Percentiles rank a stretch among this genome's conserved stretches.
phyloP scores from a whole-genome alignment of 2,113 vertebrate species.

The Lycocorax pyrrhopterus region DNA sequence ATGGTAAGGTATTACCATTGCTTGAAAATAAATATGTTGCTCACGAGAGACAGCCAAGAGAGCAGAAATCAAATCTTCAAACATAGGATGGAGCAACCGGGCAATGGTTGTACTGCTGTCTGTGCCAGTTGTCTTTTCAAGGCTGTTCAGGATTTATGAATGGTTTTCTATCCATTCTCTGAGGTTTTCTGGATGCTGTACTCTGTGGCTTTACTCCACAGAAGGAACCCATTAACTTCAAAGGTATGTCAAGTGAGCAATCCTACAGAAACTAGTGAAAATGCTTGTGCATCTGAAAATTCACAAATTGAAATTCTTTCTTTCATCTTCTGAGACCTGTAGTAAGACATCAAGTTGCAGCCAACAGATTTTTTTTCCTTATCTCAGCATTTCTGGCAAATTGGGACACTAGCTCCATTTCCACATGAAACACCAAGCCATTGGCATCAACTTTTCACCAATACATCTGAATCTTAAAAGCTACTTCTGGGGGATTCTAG shows the following conservation, averaged over 20 bases:
- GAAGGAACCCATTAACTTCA: not conserved
- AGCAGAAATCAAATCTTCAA: not conserved
- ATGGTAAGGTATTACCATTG: not conserved
- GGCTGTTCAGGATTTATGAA: not conserved
- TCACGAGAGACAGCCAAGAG: not conserved
- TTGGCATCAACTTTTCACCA: not conserved
- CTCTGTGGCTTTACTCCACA: not conserved
- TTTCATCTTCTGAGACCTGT: not conserved
- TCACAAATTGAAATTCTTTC: not conserved
- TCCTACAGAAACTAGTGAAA: not conserved
- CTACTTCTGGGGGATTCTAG: not conserved
- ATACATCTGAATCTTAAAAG: not conserved
- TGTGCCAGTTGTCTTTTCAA: not conserved
- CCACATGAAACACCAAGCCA: not conserved
- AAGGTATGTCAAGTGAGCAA: not conserved
- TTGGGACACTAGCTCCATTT: not conserved
- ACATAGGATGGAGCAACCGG: not conserved
- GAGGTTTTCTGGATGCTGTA: not conserved
- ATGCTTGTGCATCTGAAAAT: not conserved
- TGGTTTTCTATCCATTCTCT: not conserved
- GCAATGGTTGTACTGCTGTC: not conserved
- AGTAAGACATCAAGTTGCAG: not conserved
- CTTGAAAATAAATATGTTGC: not conserved
- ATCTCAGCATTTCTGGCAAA: not conserved
- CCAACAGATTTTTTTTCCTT: not conserved